Base-by-base conservation (phyloP, 2,888 invertebrate genomes). In the Heliconius aoede region DNA sequence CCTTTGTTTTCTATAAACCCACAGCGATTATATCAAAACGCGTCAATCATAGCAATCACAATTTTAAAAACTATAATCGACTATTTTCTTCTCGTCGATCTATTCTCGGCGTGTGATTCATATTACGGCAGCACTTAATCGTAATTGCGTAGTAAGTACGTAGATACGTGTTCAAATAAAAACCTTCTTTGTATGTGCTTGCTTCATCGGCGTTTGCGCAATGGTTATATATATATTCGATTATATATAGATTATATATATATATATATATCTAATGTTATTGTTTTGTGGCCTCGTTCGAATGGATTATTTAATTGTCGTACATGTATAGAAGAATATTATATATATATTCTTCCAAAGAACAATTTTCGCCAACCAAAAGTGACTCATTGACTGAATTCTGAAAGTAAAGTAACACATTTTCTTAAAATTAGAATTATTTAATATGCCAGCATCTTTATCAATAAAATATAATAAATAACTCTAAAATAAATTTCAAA, bases 81-180 rank as follows among this genome's bases (percentile, higher is more conserved):
- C 60, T n/a, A 72, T 60, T 36, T 71, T 72, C 55, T 76, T 55
- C 68, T 60, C 76, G 73, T 58, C 60, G 46, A 78, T 79, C 84
- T 86, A 87, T 87, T 86, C 79, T 81, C 73, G 81, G 80, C 79
- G 64, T 80, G 78, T 86, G 86, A 87, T 86, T 88, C 86, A 88
- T 80, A 84, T 83, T 76, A 82, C 81, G 73, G 75, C 46, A 82
- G 81, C 83, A 83, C 83, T 85, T 82, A 80, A 60, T 46, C 80
- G 76, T 84, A 82, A 86, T 86, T 85, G 81, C 85, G 82, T 83
- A 77, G 80, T 84, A 77, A 77, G 77, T 77, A 76, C 55, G 71
- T 74, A 64, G 58, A 76, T 73, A 73, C 64, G 55, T 74, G 61
- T 61, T 26, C 26, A 46, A 65, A 71, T 74, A 61, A 61, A 40